phyloP scores from a whole-genome alignment of 2,797 vertebrate species.

The Tragelaphus oryx region DNA sequence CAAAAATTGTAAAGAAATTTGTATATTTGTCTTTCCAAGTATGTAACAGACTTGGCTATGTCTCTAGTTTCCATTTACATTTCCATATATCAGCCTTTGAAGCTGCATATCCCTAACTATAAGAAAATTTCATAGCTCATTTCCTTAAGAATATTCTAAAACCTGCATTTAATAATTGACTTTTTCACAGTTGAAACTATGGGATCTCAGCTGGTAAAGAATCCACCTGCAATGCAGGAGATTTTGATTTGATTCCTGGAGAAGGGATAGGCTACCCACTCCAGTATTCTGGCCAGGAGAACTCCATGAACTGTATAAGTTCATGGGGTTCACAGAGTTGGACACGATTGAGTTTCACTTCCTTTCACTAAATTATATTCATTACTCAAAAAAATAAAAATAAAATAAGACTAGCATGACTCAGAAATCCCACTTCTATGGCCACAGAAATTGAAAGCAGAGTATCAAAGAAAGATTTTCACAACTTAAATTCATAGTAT shows the following conservation, averaged over 20 bases:
- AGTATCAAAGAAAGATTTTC: background rate
- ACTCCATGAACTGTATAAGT: background rate
- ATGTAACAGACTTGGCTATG: background rate
- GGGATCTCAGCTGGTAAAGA: background rate
- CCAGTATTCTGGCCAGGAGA: background rate
- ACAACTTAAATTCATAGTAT: background rate
- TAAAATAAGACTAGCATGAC: background rate
- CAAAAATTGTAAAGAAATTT: background rate
- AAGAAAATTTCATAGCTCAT: background rate
- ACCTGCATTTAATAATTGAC: background rate
- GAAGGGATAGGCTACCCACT: background rate
- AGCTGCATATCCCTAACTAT: background rate
- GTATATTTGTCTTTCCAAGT: background rate
- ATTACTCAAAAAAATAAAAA: background rate
- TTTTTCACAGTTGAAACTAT: background rate
- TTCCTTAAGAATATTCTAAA: constrained; percentile 5
- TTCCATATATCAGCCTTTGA: background rate
- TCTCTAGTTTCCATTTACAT: background rate
- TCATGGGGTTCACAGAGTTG: background rate
- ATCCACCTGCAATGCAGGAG: background rate
- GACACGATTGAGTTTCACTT: background rate
- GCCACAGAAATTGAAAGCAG: background rate
- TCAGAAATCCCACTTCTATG: background rate
- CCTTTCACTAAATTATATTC: background rate
- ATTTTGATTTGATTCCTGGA: background rate